phyloP scores from a whole-genome alignment of 2,797 vertebrate species.

The Numenius phaeopus region DNA sequence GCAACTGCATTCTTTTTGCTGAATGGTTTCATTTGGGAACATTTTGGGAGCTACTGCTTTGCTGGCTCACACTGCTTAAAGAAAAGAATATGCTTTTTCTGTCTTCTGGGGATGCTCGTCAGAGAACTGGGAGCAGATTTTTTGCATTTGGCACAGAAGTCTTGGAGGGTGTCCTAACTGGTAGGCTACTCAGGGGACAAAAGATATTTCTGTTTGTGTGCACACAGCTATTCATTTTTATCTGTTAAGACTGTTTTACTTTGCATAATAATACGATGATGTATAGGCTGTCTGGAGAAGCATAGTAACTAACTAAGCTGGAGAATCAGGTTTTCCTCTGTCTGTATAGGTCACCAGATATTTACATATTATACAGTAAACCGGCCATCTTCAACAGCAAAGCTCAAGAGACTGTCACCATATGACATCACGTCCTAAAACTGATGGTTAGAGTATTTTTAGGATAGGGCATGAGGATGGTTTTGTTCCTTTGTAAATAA shows the following conservation, averaged over 20 bases:
- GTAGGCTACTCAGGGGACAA: not conserved
- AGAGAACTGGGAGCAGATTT: not conserved
- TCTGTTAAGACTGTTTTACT: not conserved
- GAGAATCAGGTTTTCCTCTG: not conserved
- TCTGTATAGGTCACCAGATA: not conserved
- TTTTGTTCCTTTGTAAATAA: not conserved
- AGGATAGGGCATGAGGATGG: not conserved
- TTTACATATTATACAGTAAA: not conserved
- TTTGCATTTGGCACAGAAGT: not conserved
- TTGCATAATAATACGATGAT: not conserved
- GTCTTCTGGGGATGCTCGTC: not conserved
- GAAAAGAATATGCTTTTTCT: not conserved
- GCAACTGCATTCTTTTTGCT: not conserved
- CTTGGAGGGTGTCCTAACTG: not conserved
- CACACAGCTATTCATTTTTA: not conserved
- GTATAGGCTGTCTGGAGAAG: not conserved
- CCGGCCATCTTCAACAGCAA: not conserved
- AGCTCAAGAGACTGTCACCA: not conserved
- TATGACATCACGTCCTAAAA: not conserved
- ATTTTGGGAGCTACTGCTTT: not conserved
- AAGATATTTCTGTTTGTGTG: not conserved
- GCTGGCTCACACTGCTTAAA: not conserved
- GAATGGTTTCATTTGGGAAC: not conserved
- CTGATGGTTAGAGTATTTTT: not conserved
- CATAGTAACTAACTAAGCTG: not conserved